A percentile compares a stretch with the other conserved stretches of the same genome.
These are phyloP conservation scores for Rhagoletis pomonella DNA, from an alignment of 1,140 invertebrate genomes.

Conservation along the genomic window DNA sequence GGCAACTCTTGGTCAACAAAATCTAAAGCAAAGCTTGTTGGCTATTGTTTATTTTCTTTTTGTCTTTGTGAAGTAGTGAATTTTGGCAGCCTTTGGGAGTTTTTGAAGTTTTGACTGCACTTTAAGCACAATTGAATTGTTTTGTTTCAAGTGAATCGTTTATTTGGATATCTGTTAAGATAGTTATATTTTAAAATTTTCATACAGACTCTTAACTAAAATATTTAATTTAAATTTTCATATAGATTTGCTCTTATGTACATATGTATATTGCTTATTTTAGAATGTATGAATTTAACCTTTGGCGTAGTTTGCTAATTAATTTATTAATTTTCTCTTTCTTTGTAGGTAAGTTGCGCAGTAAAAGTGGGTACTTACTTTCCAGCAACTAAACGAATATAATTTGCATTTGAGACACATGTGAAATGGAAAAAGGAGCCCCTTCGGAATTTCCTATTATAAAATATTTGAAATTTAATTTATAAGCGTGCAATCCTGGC, in stretches of 20 bases:
- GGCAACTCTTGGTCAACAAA: background rate
- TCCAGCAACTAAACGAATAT: no score
- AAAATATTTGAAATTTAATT: no score
- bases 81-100: background rate
- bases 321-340: background rate
- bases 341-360: conserved; percentile 18
- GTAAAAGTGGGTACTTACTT: background rate
- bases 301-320: background rate
- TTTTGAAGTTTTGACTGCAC: background rate
- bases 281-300: background rate
- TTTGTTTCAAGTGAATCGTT: background rate
- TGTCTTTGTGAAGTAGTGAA: background rate
- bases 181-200: background rate
- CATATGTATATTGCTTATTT: no score
- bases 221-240: background rate
- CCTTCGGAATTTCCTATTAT: no score
- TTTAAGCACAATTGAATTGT: no score
- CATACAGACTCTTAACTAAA: background rate
- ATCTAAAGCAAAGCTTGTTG: background rate
- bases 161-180: background rate
- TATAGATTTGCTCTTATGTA: background rate
- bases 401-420: no score
- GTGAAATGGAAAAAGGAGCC: no score
- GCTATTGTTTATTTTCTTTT: background rate
- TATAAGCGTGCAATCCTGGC: no score